phyloP scores from a whole-genome alignment of 2,888 invertebrate species.

The Drosophila helvetica region DNA sequence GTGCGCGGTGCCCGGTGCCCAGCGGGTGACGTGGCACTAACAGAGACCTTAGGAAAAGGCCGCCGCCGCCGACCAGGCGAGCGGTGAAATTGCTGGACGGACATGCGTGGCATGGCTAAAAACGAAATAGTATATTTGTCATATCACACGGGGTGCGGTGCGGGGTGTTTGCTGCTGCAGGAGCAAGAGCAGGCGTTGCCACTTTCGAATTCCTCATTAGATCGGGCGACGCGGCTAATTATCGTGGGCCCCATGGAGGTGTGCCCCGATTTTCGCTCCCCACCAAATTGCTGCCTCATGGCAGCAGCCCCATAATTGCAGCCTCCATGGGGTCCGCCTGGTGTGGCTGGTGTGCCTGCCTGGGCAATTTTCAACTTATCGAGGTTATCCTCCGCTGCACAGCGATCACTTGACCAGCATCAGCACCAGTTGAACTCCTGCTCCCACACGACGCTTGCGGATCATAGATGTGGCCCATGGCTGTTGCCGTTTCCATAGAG shows the following conservation, averaged over 20 bases:
- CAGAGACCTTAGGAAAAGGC: conserved; percentile 31
- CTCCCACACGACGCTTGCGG: conserved; percentile 65
- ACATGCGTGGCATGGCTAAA: conserved; percentile 50
- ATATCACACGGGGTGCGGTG: conserved; percentile 44
- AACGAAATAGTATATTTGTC: conserved; percentile 48
- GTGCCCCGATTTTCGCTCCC: conserved; percentile 42
- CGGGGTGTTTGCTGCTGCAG: conserved; percentile 15
- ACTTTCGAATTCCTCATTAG: conserved; percentile 56
- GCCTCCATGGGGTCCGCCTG: conserved; percentile 26
- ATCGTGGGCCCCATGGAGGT: conserved; percentile 41
- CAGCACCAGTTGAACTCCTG: conserved; percentile 64
- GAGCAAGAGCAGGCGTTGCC: conserved; percentile 33
- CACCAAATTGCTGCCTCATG: conserved; percentile 48
- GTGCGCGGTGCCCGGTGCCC: conserved; percentile 6
- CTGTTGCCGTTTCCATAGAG: not conserved
- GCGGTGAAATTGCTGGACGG: conserved; percentile 45
- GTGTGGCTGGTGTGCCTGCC: conserved; percentile 6
- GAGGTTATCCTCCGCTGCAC: conserved; percentile 35
- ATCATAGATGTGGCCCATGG: conserved; percentile 34
- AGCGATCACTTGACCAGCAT: conserved; percentile 25
- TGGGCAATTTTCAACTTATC: conserved; percentile 54
- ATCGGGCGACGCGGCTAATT: conserved; percentile 51
- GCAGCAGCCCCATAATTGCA: conserved; percentile 42
- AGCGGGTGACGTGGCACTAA: conserved; percentile 62
- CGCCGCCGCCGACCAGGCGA: conserved; percentile 38